Percentiles rank a stretch among this genome's conserved stretches.
Evolutionary conservation across 2,797 vertebrate genomes (phyloP).

Genomic region (Hoplostethus atlanticus): DNA sequence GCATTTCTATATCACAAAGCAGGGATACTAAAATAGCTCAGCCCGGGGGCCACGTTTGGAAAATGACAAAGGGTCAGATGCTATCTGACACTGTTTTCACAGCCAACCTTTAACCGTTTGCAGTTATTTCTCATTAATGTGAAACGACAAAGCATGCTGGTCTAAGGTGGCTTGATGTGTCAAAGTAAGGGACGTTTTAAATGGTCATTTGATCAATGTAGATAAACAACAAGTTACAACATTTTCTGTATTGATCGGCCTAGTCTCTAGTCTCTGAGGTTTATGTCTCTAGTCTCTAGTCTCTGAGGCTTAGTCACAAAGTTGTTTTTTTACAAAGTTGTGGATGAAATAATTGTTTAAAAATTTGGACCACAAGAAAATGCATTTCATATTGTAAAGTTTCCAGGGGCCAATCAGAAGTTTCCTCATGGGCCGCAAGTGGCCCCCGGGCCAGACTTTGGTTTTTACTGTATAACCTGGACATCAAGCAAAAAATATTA

Average conservation of each 20-base stretch:
- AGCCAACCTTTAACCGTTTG: slow-evolving; percentile 44
- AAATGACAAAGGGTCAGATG: slow-evolving; percentile 33
- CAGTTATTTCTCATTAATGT: slow-evolving; percentile 31
- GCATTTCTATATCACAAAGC: slow-evolving; percentile 1
- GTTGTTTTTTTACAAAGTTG: background rate
- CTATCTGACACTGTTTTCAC: slow-evolving; percentile 18
- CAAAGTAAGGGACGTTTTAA: slow-evolving; percentile 8
- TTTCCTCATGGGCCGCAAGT: slow-evolving; percentile 17
- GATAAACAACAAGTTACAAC: slow-evolving; percentile 1
- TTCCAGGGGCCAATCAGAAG: background rate
- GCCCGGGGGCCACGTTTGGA: slow-evolving; percentile 7
- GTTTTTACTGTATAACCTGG: slow-evolving; percentile 8
- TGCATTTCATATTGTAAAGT: background rate
- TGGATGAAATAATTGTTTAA: slow-evolving; percentile 8
- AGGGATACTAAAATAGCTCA: slow-evolving; percentile 4
- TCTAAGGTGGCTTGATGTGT: slow-evolving; percentile 12
- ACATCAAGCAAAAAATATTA: slow-evolving; percentile 13
- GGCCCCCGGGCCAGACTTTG: background rate
- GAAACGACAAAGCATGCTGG: slow-evolving; percentile 14
- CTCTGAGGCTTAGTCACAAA: background rate
- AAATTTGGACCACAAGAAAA: slow-evolving; percentile 26
- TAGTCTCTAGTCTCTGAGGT: slow-evolving; percentile 10
- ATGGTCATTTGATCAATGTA: slow-evolving; percentile 33
- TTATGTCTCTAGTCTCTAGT: slow-evolving; percentile 25
- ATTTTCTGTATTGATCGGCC: slow-evolving; percentile 19